Percentiles rank a stretch among this genome's conserved stretches.
phyloP scores from a whole-genome alignment of 2,888 invertebrate genomes.

The Ophion obscuratus region DNA sequence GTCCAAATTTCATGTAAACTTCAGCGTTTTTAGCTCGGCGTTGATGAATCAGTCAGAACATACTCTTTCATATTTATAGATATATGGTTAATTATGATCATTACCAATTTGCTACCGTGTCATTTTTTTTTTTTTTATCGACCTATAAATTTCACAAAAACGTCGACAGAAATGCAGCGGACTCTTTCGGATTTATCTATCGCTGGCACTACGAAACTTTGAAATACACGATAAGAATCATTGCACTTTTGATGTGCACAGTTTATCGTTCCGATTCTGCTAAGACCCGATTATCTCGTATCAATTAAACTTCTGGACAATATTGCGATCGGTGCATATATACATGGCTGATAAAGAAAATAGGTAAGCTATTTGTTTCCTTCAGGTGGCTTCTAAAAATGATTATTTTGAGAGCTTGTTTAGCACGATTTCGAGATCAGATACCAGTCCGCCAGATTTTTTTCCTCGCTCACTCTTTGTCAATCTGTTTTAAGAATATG shows the following conservation, averaged over 20 bases:
- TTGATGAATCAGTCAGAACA: too few species aligned
- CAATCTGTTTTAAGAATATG: neutral
- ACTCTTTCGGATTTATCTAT: neutral
- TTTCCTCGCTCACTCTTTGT: neutral
- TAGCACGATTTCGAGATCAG: neutral
- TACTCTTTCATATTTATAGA: too few species aligned
- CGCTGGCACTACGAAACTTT: neutral
- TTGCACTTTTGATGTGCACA: neutral
- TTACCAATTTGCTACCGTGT: neutral
- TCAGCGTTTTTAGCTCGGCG: too few species aligned
- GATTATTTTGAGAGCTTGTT: neutral
- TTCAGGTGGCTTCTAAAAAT: neutral
- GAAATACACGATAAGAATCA: neutral
- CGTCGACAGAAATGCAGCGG: neutral
- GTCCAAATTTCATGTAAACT: too few species aligned
- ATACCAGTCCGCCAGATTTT: neutral
- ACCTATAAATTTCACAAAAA: neutral
- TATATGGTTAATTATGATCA: neutral
- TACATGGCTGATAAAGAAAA: slow-evolving; percentile 7
- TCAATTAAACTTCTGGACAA: neutral
- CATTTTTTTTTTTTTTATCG: neutral
- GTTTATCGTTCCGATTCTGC: neutral
- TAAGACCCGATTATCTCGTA: neutral
- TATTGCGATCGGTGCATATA: neutral
- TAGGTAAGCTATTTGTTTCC: slow-evolving; percentile 13